phyloP scores from a whole-genome alignment of 2,888 invertebrate genomes.

The Iselma pallidipennis region DNA sequence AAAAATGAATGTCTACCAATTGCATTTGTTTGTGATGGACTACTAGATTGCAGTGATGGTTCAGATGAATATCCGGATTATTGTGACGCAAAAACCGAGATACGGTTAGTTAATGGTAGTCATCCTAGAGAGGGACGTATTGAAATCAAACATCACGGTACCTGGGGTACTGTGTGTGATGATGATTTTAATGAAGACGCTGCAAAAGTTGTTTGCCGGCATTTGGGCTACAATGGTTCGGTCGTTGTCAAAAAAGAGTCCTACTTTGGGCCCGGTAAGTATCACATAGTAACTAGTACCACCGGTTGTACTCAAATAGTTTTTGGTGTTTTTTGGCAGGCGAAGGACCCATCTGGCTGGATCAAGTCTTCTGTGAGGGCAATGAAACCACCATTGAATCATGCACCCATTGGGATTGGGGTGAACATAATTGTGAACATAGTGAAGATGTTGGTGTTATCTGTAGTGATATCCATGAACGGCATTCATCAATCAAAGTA shows the following conservation, averaged over 20 bases:
- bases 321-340: slow-evolving; percentile 42
- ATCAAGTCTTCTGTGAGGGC: slow-evolving; percentile 70
- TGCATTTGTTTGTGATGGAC: slow-evolving; percentile 67
- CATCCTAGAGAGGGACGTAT: slow-evolving; percentile 65
- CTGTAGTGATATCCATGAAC: slow-evolving; percentile 49
- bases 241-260: slow-evolving; percentile 60
- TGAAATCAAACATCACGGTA: slow-evolving; percentile 68
- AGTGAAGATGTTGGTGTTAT: slow-evolving; percentile 68
- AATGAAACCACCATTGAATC: slow-evolving; percentile 66
- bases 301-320: background rate
- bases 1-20: slow-evolving; percentile 65
- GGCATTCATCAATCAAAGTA: slow-evolving; percentile 25
- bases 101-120: slow-evolving; percentile 66
- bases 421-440: slow-evolving; percentile 72
- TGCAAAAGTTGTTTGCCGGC: slow-evolving; percentile 66
- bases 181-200: slow-evolving; percentile 71
- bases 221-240: slow-evolving; percentile 61
- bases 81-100: slow-evolving; percentile 64
- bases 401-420: slow-evolving; percentile 71
- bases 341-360: slow-evolving; percentile 71
- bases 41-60: slow-evolving; percentile 66
- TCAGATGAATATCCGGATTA: slow-evolving; percentile 64
- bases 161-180: slow-evolving; percentile 81
- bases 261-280: slow-evolving; percentile 58
- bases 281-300: no score